Base-by-base conservation (phyloP, 2,888 invertebrate genomes). In the Sinopyrophorus schimmeli region DNA sequence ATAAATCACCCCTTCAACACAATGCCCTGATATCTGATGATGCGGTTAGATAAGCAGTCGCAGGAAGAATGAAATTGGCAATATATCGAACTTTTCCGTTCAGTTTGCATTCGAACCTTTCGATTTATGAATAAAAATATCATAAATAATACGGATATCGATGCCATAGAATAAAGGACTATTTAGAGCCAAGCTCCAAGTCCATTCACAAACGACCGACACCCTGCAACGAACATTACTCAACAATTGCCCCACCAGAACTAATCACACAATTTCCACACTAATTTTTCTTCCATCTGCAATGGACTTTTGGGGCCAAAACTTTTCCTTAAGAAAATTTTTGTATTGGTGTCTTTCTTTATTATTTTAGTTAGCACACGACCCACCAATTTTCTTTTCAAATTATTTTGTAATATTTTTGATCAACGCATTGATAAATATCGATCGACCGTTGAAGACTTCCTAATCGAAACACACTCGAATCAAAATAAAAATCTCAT, bases 111-210 rank as follows among this genome's bases (percentile, higher is more conserved):
- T 65, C 60, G 62, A 66, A 65, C 64, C 59, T 63, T 60, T 66
- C 66, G 66, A 66, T 68, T 67, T 68, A 69, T 69, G 69, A 69
- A 69, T 69, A 69, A 69, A 69, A 67, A 68, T 68, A 67, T 64
- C 67, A 66, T 69, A 69, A 69, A 67, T 69, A 66, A 66, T 56
- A 50, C 41, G 55, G 64, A 67, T 68, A 66, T 65, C 65, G 65
- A 68, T 67, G 65, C 65, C 60, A 54, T 44, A 58, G 63, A 68
- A 68, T 67, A 67, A 67, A 68, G 65, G 66, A 64, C 67, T 66
- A 67, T 67, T 68, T 67, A 64, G 65, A 65, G 56, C 54, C 56
- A 44, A 61, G 48, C 57, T 58, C 54, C 56, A 44, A 61, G 48
- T 59, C 60, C 44, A 60, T 59, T 60, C 47, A 58, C 38, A 14